Percentiles rank a stretch among this genome's conserved stretches.
Evolutionary conservation across 2,797 vertebrate species (phyloP).

Genomic region (Crenichthys baileyi): DNA sequence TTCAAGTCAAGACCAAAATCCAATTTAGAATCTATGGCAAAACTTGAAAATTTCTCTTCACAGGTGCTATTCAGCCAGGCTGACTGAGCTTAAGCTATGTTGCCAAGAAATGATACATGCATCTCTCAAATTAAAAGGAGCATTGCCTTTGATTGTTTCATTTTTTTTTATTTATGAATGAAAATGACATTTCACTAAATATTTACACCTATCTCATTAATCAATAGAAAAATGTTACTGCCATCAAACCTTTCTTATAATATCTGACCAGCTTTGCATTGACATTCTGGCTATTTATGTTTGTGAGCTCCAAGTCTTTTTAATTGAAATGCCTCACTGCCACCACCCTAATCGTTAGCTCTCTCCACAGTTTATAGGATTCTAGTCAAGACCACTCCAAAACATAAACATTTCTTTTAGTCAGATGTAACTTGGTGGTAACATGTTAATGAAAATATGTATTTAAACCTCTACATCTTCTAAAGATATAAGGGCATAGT

Average conservation of each 20-base stretch:
- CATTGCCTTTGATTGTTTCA: neutral
- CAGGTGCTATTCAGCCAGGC: neutral
- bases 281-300: neutral
- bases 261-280: too few relatives aligned
- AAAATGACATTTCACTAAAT: neutral
- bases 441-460: too few relatives aligned
- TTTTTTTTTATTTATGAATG: neutral
- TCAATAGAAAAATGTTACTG: neutral
- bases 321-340: too few relatives aligned
- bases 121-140: neutral
- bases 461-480: conserved; percentile 29
- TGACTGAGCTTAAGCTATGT: neutral
- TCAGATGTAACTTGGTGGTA: too few relatives aligned
- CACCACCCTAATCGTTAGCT: too few relatives aligned
- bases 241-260: neutral
- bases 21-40: neutral
- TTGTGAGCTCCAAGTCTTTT: neutral
- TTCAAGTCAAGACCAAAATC: neutral
- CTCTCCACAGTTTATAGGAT: too few relatives aligned
- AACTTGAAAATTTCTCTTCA: neutral
- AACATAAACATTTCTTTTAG: too few relatives aligned
- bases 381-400: too few relatives aligned
- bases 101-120: neutral
- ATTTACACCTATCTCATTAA: neutral
- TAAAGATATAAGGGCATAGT: conserved; percentile 28